A percentile compares a stretch with the other conserved stretches of the same genome.
These are phyloP conservation scores for Hiodon tergisus DNA, from an alignment of 2,113 vertebrate species.

Conservation along the genomic window DNA sequence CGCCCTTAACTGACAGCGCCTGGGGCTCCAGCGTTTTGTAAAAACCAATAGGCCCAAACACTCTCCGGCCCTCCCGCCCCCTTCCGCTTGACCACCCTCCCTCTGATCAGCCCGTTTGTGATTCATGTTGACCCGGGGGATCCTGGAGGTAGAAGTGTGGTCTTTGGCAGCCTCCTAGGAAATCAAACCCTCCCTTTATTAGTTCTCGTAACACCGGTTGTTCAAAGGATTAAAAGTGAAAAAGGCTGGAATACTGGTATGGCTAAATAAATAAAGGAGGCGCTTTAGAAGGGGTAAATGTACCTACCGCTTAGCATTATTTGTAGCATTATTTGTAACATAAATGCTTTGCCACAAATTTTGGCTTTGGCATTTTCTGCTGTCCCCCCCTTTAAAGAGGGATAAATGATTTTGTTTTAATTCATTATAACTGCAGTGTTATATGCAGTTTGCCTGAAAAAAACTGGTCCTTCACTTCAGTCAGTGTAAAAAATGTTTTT, in stretches of 20 bases:
- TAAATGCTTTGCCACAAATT: conserved; percentile 42
- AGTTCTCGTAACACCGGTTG: conserved; percentile 54
- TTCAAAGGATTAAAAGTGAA: conserved; percentile 59
- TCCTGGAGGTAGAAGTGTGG: conserved; percentile 57
- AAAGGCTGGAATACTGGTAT: conserved; percentile 50
- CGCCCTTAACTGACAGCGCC: background rate
- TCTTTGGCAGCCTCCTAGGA: conserved; percentile 56
- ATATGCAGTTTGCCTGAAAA: conserved; percentile 24
- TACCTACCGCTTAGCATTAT: conserved; percentile 32
- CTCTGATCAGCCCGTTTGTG: conserved; percentile 20
- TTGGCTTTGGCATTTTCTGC: conserved; percentile 27
- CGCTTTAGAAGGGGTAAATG: conserved; percentile 44
- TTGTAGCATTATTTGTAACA: conserved; percentile 46
- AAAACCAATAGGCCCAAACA: conserved; percentile 25
- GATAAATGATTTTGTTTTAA: conserved; percentile 26
- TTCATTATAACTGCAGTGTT: conserved; percentile 23
- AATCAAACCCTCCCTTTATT: conserved; percentile 62
- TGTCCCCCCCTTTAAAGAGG: conserved; percentile 19
- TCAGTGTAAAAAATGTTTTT: conserved; percentile 29
- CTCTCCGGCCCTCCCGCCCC: background rate
- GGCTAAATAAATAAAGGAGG: conserved; percentile 51
- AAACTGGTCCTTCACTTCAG: conserved; percentile 15
- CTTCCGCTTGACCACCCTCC: background rate
- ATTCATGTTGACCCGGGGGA: conserved; percentile 42
- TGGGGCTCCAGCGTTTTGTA: background rate